phyloP scores from a whole-genome alignment of 2,797 vertebrate species.

The Ptychobarbus kaznakovi region DNA sequence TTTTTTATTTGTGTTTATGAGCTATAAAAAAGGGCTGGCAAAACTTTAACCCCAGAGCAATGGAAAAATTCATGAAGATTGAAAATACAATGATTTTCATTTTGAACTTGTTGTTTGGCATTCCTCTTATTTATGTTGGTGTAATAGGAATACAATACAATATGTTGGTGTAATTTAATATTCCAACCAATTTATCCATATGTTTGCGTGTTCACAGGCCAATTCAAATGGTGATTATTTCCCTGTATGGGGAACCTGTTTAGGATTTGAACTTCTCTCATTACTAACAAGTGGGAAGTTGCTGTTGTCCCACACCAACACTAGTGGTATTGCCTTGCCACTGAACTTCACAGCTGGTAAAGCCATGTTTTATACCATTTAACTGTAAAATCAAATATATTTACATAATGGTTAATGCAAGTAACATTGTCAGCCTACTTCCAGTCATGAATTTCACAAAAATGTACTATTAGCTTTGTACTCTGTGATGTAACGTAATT shows the following conservation, averaged over 20 bases:
- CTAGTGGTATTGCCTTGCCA: slow-evolving; percentile 75
- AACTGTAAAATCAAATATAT: not conserved
- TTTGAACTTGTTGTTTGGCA: not conserved
- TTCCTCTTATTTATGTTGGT: not conserved
- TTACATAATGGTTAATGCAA: not conserved
- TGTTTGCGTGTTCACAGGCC: slow-evolving; percentile 71
- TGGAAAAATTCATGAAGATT: not conserved
- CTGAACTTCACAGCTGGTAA: slow-evolving; percentile 87
- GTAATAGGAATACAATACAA: not conserved
- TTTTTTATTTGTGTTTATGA: not conserved
- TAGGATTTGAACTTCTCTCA: slow-evolving; percentile 87
- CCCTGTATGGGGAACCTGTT: slow-evolving; percentile 94
- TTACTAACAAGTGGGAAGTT: slow-evolving; percentile 79
- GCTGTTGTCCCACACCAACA: slow-evolving; percentile 80
- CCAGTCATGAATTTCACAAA: not conserved
- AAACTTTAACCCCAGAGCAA: not conserved
- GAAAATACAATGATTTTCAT: not conserved
- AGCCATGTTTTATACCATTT: not conserved
- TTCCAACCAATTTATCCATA: not conserved
- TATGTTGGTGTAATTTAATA: not conserved
- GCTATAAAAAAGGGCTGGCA: not conserved
- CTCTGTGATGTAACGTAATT: not conserved
- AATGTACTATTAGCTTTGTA: not conserved
- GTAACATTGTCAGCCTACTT: not conserved
- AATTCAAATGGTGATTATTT: slow-evolving; percentile 88